phyloP scores from a whole-genome alignment of 2,888 invertebrate species.

The Nysson spinosus region DNA sequence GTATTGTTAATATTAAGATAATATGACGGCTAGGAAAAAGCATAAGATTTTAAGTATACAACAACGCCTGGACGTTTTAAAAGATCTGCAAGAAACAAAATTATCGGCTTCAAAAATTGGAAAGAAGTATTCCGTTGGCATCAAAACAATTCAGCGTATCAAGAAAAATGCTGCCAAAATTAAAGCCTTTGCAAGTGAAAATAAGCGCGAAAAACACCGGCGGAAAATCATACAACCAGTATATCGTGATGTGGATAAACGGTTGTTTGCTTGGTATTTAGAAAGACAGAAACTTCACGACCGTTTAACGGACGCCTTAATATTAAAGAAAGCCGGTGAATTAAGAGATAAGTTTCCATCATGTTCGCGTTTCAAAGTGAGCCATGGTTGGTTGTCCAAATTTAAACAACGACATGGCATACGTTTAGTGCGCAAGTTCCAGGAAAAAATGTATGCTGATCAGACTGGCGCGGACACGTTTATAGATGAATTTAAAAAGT shows the following conservation, averaged over 20 bases:
- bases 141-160: neutral
- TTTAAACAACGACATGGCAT: slow-evolving; percentile 9
- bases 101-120: neutral
- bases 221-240: neutral
- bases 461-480: neutral
- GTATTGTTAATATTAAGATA: too few relatives aligned
- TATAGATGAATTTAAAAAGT: neutral
- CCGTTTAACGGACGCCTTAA: neutral
- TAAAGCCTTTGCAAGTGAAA: neutral
- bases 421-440: neutral
- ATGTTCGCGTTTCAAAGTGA: neutral
- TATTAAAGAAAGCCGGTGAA: slow-evolving; percentile 10
- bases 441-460: neutral
- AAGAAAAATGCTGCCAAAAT: neutral
- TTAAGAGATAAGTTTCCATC: neutral
- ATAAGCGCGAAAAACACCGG: neutral
- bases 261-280: neutral
- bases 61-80: slow-evolving; percentile 6
- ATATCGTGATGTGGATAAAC: neutral
- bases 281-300: slow-evolving; percentile 1
- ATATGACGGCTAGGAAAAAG: neutral
- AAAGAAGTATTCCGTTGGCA: slow-evolving; percentile 1
- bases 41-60: slow-evolving; percentile 2
- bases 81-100: neutral
- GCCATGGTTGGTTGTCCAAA: neutral